Percentiles rank a stretch among this genome's conserved stretches.
phyloP scores from a whole-genome alignment of 2,888 invertebrate species.

The Pristionchus fissidentatus region DNA sequence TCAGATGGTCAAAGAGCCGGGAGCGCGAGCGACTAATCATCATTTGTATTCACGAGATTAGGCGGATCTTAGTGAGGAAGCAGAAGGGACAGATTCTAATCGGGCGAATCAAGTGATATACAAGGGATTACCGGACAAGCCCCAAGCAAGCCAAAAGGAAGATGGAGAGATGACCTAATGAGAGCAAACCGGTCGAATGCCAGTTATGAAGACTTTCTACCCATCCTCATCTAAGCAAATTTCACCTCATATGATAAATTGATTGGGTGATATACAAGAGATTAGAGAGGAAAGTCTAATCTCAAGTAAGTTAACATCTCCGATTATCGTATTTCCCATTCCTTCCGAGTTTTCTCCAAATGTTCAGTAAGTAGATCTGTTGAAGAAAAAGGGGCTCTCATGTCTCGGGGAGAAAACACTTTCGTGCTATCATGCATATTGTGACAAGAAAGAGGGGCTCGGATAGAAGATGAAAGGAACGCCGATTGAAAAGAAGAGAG shows the following conservation, averaged over 20 bases:
- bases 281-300: no score
- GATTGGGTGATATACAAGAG: no score
- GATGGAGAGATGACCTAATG: no score
- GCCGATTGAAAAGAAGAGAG: background rate
- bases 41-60: slow-evolving; percentile 34
- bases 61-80: background rate
- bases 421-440: no score
- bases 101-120: slow-evolving; percentile 10
- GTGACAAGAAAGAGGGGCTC: background rate
- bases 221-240: no score
- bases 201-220: no score
- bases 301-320: background rate
- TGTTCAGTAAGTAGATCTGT: background rate
- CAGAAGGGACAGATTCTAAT: background rate
- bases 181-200: no score
- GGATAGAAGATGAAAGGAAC: slow-evolving; percentile 2
- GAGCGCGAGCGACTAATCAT: slow-evolving; percentile 4
- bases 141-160: no score
- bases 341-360: background rate
- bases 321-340: background rate
- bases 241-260: no score
- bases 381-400: no score
- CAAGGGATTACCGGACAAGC: no score
- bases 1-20: slow-evolving; percentile 43
- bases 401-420: no score